phyloP scores from a whole-genome alignment of 2,113 vertebrate species.

The Morone chrysops region DNA sequence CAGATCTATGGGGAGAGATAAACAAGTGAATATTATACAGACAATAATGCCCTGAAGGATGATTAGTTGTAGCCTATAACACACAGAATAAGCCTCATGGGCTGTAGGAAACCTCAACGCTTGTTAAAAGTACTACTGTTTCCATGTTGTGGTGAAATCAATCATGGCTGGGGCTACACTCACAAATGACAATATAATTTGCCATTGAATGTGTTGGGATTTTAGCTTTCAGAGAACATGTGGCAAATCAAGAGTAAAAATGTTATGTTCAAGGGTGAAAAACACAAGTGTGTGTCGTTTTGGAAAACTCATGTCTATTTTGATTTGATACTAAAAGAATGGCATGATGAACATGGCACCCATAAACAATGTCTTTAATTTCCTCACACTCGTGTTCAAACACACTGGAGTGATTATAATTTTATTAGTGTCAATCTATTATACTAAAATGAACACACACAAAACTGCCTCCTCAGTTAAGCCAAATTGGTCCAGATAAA shows the following conservation, averaged over 20 bases:
- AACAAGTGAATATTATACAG: slow-evolving; percentile 58
- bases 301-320: slow-evolving; percentile 17
- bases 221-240: slow-evolving; percentile 27
- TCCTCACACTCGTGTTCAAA: slow-evolving; percentile 13
- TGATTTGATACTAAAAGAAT: slow-evolving; percentile 22
- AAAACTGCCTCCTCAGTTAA: slow-evolving; percentile 29
- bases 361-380: slow-evolving; percentile 9
- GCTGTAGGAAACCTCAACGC: slow-evolving; percentile 31
- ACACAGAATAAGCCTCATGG: slow-evolving; percentile 23
- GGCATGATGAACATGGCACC: neutral
- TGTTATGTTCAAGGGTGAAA: neutral
- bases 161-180: slow-evolving; percentile 8
- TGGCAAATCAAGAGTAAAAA: neutral
- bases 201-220: slow-evolving; percentile 4
- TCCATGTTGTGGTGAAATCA: slow-evolving; percentile 42
- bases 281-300: neutral
- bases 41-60: slow-evolving; percentile 49
- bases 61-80: slow-evolving; percentile 56
- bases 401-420: neutral
- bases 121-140: slow-evolving; percentile 37
- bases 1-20: slow-evolving; percentile 64
- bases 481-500: slow-evolving; percentile 31
- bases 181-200: slow-evolving; percentile 38
- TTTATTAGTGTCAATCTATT: slow-evolving; percentile 41
- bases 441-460: slow-evolving; percentile 28